A percentile compares a stretch with the other conserved stretches of the same genome.
Conservation (phyloP, 2,888 invertebrate genomes). For the Isoperla grammatica region DNA sequence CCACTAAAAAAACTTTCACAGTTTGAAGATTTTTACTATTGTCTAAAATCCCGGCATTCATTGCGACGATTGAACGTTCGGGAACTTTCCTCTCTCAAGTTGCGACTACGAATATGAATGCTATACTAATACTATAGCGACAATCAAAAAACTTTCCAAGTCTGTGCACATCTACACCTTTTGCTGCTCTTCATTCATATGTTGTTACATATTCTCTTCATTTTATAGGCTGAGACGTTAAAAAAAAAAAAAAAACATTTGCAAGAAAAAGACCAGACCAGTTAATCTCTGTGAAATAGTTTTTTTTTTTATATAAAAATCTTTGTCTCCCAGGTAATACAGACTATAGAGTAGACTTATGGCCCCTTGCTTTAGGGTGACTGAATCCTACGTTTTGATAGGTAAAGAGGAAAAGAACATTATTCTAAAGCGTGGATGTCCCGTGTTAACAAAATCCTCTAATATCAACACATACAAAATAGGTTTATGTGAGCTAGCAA, state of each 20-base stretch:
- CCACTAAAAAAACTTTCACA: not conserved
- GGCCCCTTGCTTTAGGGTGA: not conserved
- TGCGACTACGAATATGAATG: not conserved
- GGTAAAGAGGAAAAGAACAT: not conserved
- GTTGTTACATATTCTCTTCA: constrained; percentile 25
- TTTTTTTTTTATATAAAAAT: constrained; percentile 14
- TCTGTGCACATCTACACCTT: not conserved
- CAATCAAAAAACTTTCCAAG: constrained; percentile 5
- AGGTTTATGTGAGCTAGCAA: too few species aligned
- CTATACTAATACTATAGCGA: constrained; percentile 1
- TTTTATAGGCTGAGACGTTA: constrained; percentile 26
- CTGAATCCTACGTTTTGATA: not conserved
- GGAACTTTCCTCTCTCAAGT: not conserved
- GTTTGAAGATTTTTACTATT: not conserved
- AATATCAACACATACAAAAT: too few species aligned
- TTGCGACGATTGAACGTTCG: not conserved
- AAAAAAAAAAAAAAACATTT: constrained; percentile 8
- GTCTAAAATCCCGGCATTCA: not conserved
- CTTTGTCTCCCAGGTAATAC: constrained; percentile 18
- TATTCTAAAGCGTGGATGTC: not conserved
- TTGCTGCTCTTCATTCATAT: constrained; percentile 1
- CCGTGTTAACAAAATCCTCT: not conserved
- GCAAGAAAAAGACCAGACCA: constrained; percentile 19
- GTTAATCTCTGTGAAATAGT: constrained; percentile 13
- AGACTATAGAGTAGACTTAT: not conserved